Conservation (phyloP, 2,113 vertebrate genomes). For the Sciurus niger region DNA sequence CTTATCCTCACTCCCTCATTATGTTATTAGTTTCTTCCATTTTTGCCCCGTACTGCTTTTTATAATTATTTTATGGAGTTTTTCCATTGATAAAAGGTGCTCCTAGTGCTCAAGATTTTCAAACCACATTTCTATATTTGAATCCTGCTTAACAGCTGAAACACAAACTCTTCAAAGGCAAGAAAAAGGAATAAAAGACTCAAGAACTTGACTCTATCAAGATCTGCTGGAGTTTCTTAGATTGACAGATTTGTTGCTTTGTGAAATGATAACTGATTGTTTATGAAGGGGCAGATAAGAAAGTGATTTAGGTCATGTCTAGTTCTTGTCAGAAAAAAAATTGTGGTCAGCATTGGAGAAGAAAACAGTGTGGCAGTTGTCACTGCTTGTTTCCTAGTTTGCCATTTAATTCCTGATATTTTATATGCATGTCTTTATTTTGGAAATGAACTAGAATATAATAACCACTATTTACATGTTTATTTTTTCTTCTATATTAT, state of each 20-base stretch:
- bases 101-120: not conserved
- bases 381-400: not conserved
- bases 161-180: constrained; percentile 59
- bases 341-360: constrained; percentile 30
- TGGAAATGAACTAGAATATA: not conserved
- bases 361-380: not conserved
- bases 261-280: constrained; percentile 81
- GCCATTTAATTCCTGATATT: constrained; percentile 28
- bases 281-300: constrained; percentile 73
- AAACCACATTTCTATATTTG: not conserved
- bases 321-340: constrained; percentile 79
- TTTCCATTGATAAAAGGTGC: not conserved
- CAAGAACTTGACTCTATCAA: constrained; percentile 59
- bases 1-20: not conserved
- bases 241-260: constrained; percentile 83
- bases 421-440: constrained; percentile 1
- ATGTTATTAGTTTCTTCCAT: not conserved
- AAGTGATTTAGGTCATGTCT: constrained; percentile 72
- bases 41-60: no score
- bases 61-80: no score
- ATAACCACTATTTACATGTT: not conserved
- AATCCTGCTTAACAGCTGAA: not conserved
- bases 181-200: constrained; percentile 74
- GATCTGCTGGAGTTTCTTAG: constrained; percentile 72
- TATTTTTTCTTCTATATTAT: not conserved